A percentile compares a stretch with the other conserved stretches of the same genome.
Conservation (phyloP, 2,888 invertebrate species). For the Microctonus aethiopoides region DNA sequence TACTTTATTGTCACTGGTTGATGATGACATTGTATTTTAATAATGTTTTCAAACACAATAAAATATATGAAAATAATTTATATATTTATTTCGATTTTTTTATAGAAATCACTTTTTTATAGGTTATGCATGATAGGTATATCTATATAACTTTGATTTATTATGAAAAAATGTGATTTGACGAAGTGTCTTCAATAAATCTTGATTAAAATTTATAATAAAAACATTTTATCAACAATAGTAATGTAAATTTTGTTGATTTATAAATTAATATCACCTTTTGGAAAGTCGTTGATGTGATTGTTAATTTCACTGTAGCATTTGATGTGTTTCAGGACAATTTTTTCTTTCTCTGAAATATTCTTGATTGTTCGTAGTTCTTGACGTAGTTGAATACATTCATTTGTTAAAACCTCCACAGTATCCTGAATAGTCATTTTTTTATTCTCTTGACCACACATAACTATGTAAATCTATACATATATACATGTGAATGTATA, state of each 20-base stretch:
- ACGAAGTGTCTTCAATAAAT: too few relatives aligned
- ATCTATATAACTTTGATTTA: too few relatives aligned
- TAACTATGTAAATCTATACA: conserved; percentile 8
- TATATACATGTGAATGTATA: neutral
- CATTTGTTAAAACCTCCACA: conserved; percentile 65
- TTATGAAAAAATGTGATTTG: too few relatives aligned
- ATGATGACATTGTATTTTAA: neutral
- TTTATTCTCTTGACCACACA: conserved; percentile 45
- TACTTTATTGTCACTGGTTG: neutral
- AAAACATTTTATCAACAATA: too few relatives aligned
- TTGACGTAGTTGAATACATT: conserved; percentile 72
- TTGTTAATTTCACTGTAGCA: conserved; percentile 56
- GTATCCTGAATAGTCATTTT: conserved; percentile 57
- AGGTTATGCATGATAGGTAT: too few relatives aligned
- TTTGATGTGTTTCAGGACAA: conserved; percentile 72
- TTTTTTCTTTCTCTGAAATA: conserved; percentile 67
- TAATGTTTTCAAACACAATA: neutral
- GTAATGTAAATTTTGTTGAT: too few relatives aligned
- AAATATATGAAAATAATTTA: neutral
- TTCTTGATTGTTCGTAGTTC: conserved; percentile 62
- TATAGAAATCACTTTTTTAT: too few relatives aligned
- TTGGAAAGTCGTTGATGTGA: conserved; percentile 57
- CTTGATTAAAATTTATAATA: too few relatives aligned
- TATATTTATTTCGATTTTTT: neutral
- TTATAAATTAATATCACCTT: conserved; percentile 54